These are phyloP conservation scores for Creontiades dilutus DNA, from an alignment of 2,888 invertebrate species.

Conservation along the genomic window DNA sequence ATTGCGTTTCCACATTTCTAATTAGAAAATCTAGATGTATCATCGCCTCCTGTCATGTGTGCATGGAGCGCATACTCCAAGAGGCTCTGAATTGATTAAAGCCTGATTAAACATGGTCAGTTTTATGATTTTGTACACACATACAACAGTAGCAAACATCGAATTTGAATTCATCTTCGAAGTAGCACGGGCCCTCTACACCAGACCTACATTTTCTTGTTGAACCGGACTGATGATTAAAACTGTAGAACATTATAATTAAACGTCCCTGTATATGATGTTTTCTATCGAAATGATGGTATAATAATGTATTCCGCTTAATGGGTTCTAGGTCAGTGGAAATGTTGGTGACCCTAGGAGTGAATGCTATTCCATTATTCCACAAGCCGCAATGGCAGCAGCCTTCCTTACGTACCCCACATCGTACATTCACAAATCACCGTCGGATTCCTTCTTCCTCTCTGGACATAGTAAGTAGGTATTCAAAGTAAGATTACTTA, in stretches of 20 bases:
- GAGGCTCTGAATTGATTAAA: too few relatives aligned
- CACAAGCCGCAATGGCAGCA: conserved; percentile 77
- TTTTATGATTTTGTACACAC: too few relatives aligned
- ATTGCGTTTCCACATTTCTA: too few relatives aligned
- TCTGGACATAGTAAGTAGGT: conserved; percentile 77
- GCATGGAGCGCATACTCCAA: too few relatives aligned
- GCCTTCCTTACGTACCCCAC: conserved; percentile 77
- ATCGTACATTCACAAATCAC: conserved; percentile 79
- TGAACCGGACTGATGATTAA: too few relatives aligned
- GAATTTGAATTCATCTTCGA: too few relatives aligned
- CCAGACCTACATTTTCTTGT: too few relatives aligned
- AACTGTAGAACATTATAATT: background rate
- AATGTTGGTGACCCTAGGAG: conserved; percentile 50
- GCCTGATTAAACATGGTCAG: too few relatives aligned
- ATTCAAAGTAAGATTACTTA: conserved; percentile 1
- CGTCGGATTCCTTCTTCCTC: conserved; percentile 77
- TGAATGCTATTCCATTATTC: conserved; percentile 76
- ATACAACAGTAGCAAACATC: too few relatives aligned
- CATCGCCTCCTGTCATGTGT: too few relatives aligned
- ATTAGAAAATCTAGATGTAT: too few relatives aligned
- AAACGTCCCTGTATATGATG: background rate
- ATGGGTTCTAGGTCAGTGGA: conserved; percentile 50
- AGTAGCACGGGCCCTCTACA: too few relatives aligned
- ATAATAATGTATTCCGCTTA: background rate
- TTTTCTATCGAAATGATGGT: background rate